Evolutionary conservation across 2,888 invertebrate species (phyloP).

Genomic region (Frankliniella fusca): DNA sequence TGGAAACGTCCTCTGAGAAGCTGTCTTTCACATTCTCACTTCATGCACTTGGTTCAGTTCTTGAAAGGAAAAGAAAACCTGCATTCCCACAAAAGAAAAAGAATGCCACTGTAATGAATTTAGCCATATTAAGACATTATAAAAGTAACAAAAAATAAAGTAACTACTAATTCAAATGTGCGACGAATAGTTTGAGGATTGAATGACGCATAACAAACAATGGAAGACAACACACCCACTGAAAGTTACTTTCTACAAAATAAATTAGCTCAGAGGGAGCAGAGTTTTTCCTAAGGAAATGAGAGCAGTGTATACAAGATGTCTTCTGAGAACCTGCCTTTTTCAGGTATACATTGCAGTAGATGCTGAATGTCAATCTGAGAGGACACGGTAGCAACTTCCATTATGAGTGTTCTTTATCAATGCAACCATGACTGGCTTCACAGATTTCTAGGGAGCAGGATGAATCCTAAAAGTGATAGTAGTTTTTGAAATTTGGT

Average conservation of each 20-base stretch:
- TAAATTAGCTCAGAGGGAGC: not conserved
- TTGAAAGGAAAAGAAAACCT: constrained; percentile 26
- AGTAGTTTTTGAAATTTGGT: too few species aligned
- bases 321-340: not conserved
- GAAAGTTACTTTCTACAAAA: not conserved
- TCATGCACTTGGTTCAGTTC: constrained; percentile 22
- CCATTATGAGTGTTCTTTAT: not conserved
- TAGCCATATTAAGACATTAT: not conserved
- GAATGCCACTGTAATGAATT: constrained; percentile 24
- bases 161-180: too few species aligned
- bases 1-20: constrained; percentile 14
- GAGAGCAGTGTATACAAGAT: not conserved
- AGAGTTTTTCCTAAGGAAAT: not conserved
- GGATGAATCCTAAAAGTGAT: too few species aligned
- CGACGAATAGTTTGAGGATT: too few species aligned
- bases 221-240: too few species aligned
- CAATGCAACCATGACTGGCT: constrained; percentile 22
- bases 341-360: not conserved
- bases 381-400: not conserved
- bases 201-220: too few species aligned
- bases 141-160: not conserved
- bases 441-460: not conserved
- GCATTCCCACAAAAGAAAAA: constrained; percentile 23
- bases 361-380: not conserved
- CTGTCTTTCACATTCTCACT: constrained; percentile 11